phyloP scores from a whole-genome alignment of 2,113 vertebrate genomes.

The Callipepla californica region DNA sequence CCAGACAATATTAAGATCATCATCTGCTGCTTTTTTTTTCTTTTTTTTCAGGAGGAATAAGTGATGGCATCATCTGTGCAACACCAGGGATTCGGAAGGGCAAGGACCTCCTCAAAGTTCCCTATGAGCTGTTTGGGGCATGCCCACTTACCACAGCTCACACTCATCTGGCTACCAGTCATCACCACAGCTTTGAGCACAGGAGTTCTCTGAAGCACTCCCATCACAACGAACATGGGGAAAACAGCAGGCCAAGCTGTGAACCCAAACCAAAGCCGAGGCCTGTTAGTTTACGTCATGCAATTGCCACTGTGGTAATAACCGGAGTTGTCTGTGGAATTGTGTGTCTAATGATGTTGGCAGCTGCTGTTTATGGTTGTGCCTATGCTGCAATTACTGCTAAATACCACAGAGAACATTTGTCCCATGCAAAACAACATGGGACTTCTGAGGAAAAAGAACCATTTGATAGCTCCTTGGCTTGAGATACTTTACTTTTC shows the following conservation, averaged over 20 bases:
- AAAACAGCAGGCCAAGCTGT: conserved; percentile 73
- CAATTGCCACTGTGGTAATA: conserved; percentile 92
- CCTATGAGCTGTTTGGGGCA: conserved; percentile 90
- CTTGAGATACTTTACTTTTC: conserved; percentile 68
- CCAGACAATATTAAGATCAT: not conserved
- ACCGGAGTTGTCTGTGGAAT: conserved; percentile 93
- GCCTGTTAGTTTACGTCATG: conserved; percentile 88
- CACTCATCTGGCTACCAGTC: conserved; percentile 76
- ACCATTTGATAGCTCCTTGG: conserved; percentile 78
- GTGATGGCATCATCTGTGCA: conserved; percentile 86
- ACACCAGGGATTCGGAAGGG: conserved; percentile 87
- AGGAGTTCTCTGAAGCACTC: conserved; percentile 57
- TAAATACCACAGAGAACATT: conserved; percentile 82
- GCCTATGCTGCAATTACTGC: conserved; percentile 93
- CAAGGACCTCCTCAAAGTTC: conserved; percentile 89
- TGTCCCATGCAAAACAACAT: conserved; percentile 50
- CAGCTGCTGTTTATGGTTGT: conserved; percentile 92
- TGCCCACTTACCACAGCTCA: conserved; percentile 84
- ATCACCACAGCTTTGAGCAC: conserved; percentile 76
- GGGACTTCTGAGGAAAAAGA: conserved; percentile 79
- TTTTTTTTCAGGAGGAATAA: conserved; percentile 83
- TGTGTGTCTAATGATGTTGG: conserved; percentile 96
- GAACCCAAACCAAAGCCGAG: conserved; percentile 84
- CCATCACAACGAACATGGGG: not conserved
- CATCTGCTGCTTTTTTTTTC: not conserved